Base-by-base conservation (phyloP, 2,113 vertebrate genomes). In the Pagrus major region DNA sequence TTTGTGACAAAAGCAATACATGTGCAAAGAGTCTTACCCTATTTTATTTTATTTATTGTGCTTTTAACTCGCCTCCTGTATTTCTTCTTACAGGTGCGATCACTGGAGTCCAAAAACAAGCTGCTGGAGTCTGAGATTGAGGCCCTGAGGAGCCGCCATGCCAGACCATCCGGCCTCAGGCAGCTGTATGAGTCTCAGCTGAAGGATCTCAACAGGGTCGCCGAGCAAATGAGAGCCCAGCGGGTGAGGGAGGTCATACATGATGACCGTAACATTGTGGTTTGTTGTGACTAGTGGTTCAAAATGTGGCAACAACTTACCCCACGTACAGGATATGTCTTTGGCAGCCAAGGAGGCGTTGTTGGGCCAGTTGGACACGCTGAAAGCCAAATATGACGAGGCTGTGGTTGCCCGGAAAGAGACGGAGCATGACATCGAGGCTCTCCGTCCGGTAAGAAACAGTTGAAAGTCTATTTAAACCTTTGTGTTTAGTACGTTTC, bases 341-440 rank as follows among this genome's bases (percentile, higher is more conserved):
- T 42, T 94, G 59, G 61, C 91, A 75, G 91, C 93, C 52, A 95
- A 94, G 51, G 90, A 86, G 73, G 85, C 89, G 2, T 93, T 91
- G 83, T 58, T 78, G 23, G 89, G 85, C 7, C 93, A 95, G 51
- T 58, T 95, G 63, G 93, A 92, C 27, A 54, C 68, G 41, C 64
- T 95, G 16, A 96, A 94, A 87, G 80, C 76, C 31, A 95, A 93
- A 78, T 94, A 92, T 51, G 84, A 94, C 9, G 93, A 94, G 14
- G 91, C 92, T 18, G 64, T 93, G 35, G 92, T 90, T 12, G 91
- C 90, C 55, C 90, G 94, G 70, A 95, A 93, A 73, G 94, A 93
- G 75, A 89, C 87, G 0, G 94, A 96, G 88, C 75, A 76, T 15
- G 93, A 95, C 42, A 92, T 96, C 5, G 93, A 95, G 86, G 54